Percentiles rank a stretch among this genome's conserved stretches.
Evolutionary conservation across 1,140 invertebrate genomes (phyloP).

Genomic region (Paralvinella palmiformis): DNA sequence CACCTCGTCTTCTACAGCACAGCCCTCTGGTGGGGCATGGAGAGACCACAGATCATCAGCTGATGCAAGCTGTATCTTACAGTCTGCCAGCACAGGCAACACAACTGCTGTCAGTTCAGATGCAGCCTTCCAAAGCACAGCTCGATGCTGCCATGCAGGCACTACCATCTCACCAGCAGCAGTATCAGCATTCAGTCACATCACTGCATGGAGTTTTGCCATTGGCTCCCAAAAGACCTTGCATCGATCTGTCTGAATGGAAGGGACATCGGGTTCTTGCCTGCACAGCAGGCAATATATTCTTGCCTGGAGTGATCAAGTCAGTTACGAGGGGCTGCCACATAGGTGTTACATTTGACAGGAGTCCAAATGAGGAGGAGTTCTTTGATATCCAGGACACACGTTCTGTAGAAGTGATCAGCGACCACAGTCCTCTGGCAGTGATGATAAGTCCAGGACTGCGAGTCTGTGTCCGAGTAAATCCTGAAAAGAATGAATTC

Average conservation of each 20-base stretch:
- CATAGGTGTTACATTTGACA: slow-evolving; percentile 70
- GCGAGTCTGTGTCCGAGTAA: slow-evolving; percentile 58
- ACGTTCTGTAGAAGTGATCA: slow-evolving; percentile 76
- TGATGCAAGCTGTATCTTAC: no score
- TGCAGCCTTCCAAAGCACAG: no score
- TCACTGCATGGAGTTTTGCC: neutral
- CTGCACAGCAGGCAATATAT: slow-evolving; percentile 66
- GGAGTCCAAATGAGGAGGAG: slow-evolving; percentile 58
- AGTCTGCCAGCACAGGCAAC: no score
- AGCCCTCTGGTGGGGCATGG: no score
- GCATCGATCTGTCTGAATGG: slow-evolving; percentile 83
- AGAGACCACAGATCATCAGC: no score
- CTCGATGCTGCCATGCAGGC: no score
- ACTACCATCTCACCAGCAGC: no score
- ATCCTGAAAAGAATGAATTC: slow-evolving; percentile 62
- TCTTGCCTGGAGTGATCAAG: slow-evolving; percentile 72
- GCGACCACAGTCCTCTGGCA: slow-evolving; percentile 82
- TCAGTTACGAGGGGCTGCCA: slow-evolving; percentile 60
- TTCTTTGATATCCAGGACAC: slow-evolving; percentile 60
- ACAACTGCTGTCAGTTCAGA: no score
- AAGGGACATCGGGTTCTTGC: slow-evolving; percentile 82
- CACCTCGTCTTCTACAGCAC: no score
- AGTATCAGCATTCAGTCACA: neutral
- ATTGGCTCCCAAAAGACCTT: slow-evolving; percentile 10
- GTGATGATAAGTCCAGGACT: slow-evolving; percentile 65